A percentile compares a stretch with the other conserved stretches of the same genome.
Evolutionary conservation across 2,888 invertebrate genomes (phyloP).

Genomic region (Hirtodrosophila trivittata): DNA sequence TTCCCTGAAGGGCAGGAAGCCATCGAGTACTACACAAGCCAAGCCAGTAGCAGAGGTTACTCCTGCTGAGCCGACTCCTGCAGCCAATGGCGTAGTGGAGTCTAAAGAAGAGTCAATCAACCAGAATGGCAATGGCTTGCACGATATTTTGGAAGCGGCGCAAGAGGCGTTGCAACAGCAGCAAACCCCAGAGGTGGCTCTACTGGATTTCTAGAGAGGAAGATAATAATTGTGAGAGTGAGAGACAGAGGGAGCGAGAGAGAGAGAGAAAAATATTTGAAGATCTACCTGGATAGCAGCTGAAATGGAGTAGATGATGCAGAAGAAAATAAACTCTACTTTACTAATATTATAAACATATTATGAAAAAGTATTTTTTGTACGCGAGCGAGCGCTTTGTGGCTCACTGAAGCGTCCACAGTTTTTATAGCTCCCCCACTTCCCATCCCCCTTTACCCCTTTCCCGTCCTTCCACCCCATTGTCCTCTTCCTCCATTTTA

Average conservation of each 20-base stretch:
- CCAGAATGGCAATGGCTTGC: slow-evolving; percentile 52
- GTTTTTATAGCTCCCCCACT: slow-evolving; percentile 22
- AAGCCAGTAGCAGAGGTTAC: slow-evolving; percentile 30
- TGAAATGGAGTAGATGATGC: slow-evolving; percentile 17
- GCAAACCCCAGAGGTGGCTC: slow-evolving; percentile 37
- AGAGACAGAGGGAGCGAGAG: too few relatives aligned
- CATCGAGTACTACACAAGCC: slow-evolving; percentile 29
- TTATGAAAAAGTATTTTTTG: slow-evolving; percentile 67
- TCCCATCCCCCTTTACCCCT: slow-evolving; percentile 8
- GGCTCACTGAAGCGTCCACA: slow-evolving; percentile 49
- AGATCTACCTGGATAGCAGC: slow-evolving; percentile 8
- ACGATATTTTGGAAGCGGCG: slow-evolving; percentile 40
- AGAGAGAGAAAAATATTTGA: slow-evolving; percentile 5
- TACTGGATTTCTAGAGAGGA: slow-evolving; percentile 55
- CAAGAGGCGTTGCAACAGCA: slow-evolving; percentile 39
- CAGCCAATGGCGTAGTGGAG: slow-evolving; percentile 46
- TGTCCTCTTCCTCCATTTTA: not conserved
- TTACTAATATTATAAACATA: slow-evolving; percentile 78
- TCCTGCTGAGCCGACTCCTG: slow-evolving; percentile 12
- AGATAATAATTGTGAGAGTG: not conserved
- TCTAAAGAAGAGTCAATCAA: slow-evolving; percentile 20
- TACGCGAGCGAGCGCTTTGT: slow-evolving; percentile 30
- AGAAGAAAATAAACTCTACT: slow-evolving; percentile 52
- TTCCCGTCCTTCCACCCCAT: not conserved
- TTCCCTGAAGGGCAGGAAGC: slow-evolving; percentile 41